Percentiles rank a stretch among this genome's conserved stretches.
These are phyloP conservation scores for Pegoplata infirma DNA, from an alignment of 2,888 invertebrate species.

Conservation along the genomic window DNA sequence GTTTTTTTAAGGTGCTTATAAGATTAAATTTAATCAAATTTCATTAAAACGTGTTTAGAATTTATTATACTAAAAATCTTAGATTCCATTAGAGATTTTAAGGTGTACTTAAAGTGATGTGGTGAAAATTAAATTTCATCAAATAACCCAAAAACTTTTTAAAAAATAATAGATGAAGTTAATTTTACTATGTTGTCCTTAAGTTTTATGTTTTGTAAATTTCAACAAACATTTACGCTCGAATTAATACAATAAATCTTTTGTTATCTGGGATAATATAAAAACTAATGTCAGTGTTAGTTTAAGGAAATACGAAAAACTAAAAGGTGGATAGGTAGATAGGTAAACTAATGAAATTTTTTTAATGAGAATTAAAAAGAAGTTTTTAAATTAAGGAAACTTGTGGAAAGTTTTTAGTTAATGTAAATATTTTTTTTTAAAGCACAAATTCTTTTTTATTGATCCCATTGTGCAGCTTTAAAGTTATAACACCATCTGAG, in stretches of 20 bases:
- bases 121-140: not conserved
- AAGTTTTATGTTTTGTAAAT: not conserved
- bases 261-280: not conserved
- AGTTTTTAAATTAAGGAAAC: too few species aligned
- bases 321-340: too few species aligned
- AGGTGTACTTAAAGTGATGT: not conserved
- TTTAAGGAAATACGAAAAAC: too few species aligned
- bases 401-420: too few species aligned
- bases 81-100: not conserved
- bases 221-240: not conserved
- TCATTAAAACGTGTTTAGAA: constrained; percentile 41
- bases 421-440: too few species aligned
- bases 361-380: too few species aligned
- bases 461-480: too few species aligned
- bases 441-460: too few species aligned
- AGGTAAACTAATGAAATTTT: too few species aligned
- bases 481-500: too few species aligned
- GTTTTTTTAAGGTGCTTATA: constrained; percentile 14
- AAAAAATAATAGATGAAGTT: not conserved
- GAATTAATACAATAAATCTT: not conserved
- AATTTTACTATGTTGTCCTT: not conserved
- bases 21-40: constrained; percentile 48
- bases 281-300: too few species aligned
- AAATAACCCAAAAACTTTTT: too few species aligned
- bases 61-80: constrained; percentile 5